Evolutionary conservation across 2,797 vertebrate species (phyloP), one percentile per base, ranked within the genome.

Genomic region (Enteromius radiatus): DNA sequence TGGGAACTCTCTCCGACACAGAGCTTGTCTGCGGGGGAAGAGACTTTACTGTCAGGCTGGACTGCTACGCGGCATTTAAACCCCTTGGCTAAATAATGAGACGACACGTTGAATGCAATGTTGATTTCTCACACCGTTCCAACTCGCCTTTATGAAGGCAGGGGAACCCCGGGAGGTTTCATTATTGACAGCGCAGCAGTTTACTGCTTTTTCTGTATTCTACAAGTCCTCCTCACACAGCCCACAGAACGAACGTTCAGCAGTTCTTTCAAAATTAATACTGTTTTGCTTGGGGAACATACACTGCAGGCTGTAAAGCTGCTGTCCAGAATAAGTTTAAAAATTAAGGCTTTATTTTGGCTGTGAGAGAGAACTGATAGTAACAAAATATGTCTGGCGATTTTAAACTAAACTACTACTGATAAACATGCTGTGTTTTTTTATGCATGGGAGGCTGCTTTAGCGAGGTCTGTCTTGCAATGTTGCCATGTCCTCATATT

Each of bases 1-100:
- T 96, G n/a, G 94, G 92, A 81, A 93, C 90, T 87, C 96, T 93
- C 83, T 97, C 96, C 9, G 95, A 96, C 76, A 95, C 86, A 7
- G 92, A 92, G 87, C 92, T 95, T 2, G 90, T 92, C 98, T 99
- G 88, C 69, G 78, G 91, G 43, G 87, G 90, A 47, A 83, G 68
- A 81, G 26, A 43, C 21, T 52, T 82, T 5, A 59, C 17, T 59
- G 70, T 76, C 26, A 49, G 52, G 41, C 61, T 26, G 33, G 76
- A 76, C 63, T 63, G 17, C 73, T 38, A 47, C 36, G 33, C 14
- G 8, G 17, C 54, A 69, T 74, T 86, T 47, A 84, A 64, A 73
- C 41, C 74, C 69, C 59, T 43, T 2, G 33, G 73, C 54, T 70
- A 76, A 81, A 76, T 84, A 76, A 82, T 45, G 63, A 82, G 71